A percentile compares a stretch with the other conserved stretches of the same genome.
Evolutionary conservation across 2,888 invertebrate genomes (phyloP).

Genomic region (Tetragnatha montana): DNA sequence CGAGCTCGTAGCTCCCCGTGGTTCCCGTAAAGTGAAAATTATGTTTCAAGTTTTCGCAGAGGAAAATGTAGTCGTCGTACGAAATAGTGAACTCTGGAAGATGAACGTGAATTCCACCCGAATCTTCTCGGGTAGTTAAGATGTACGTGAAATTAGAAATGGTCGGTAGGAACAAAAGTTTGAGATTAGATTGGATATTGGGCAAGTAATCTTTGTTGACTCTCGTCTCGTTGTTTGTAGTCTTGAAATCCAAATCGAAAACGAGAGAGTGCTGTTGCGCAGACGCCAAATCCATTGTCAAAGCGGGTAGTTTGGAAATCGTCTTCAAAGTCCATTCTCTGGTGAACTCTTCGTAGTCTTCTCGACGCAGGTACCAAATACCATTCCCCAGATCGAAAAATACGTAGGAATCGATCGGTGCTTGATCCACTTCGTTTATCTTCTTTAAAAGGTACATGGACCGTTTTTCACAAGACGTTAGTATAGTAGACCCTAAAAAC

Average conservation of each 20-base stretch:
- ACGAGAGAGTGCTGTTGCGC: neutral
- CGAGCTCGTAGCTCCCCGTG: neutral
- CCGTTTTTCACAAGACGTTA: neutral
- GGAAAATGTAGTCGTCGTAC: neutral
- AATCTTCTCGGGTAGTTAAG: neutral
- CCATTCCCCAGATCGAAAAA: neutral
- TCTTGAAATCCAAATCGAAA: slow-evolving; percentile 19
- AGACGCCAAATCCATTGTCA: slow-evolving; percentile 17
- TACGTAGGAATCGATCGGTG: neutral
- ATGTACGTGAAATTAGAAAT: neutral
- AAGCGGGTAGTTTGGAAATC: neutral
- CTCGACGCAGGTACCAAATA: neutral
- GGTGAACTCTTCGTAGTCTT: neutral
- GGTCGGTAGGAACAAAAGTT: neutral
- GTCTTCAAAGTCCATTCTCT: neutral
- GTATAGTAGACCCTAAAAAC: too few species aligned
- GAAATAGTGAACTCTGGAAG: neutral
- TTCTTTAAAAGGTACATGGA: neutral
- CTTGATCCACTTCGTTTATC: neutral
- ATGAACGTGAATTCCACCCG: neutral
- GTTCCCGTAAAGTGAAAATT: neutral
- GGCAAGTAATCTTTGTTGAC: neutral
- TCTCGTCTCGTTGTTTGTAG: neutral
- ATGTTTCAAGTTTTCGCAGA: neutral
- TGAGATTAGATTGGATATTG: neutral